A percentile compares a stretch with the other conserved stretches of the same genome.
These are phyloP conservation scores for Helostoma temminkii DNA, from an alignment of 2,797 vertebrate genomes.

Conservation along the genomic window DNA sequence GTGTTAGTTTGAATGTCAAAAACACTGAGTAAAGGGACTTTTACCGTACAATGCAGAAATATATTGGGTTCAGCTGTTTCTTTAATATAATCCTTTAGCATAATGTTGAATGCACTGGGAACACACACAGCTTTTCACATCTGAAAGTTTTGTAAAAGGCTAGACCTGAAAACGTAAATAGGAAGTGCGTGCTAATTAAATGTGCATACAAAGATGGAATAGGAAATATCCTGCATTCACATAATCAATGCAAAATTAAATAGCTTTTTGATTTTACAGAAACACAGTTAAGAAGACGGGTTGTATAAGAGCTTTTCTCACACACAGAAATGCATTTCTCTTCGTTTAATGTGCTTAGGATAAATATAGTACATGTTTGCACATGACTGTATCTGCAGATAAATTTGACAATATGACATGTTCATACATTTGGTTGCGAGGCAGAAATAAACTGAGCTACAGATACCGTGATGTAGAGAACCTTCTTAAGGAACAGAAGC, in stretches of 20 bases:
- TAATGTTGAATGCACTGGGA: slow-evolving; percentile 22
- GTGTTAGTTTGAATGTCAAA: slow-evolving; percentile 43
- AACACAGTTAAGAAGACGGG: slow-evolving; percentile 28
- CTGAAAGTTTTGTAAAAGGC: slow-evolving; percentile 24
- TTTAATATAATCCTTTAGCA: slow-evolving; percentile 20
- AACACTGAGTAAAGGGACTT: slow-evolving; percentile 23
- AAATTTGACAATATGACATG: slow-evolving; percentile 65
- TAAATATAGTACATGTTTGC: slow-evolving; percentile 52
- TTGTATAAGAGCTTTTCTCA: slow-evolving; percentile 34
- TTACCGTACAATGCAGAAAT: slow-evolving; percentile 29
- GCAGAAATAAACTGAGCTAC: slow-evolving; percentile 67
- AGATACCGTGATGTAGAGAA: slow-evolving; percentile 57
- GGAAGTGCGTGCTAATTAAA: too few relatives aligned
- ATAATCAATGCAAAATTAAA: slow-evolving; percentile 29
- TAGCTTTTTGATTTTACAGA: slow-evolving; percentile 17
- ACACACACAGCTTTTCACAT: slow-evolving; percentile 10
- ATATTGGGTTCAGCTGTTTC: slow-evolving; percentile 11
- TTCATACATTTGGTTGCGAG: slow-evolving; percentile 57
- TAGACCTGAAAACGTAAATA: slow-evolving; percentile 23
- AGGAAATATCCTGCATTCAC: slow-evolving; percentile 26
- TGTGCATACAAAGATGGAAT: slow-evolving; percentile 29
- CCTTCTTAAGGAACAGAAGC: slow-evolving; percentile 62
- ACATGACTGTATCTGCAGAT: slow-evolving; percentile 44
- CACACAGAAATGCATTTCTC: slow-evolving; percentile 33
- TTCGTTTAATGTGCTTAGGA: slow-evolving; percentile 55